Evolutionary conservation across 37 sponge, comb jelly and placozoan species (phyloP).

Genomic region (Cladorhizidae sp.): DNA sequence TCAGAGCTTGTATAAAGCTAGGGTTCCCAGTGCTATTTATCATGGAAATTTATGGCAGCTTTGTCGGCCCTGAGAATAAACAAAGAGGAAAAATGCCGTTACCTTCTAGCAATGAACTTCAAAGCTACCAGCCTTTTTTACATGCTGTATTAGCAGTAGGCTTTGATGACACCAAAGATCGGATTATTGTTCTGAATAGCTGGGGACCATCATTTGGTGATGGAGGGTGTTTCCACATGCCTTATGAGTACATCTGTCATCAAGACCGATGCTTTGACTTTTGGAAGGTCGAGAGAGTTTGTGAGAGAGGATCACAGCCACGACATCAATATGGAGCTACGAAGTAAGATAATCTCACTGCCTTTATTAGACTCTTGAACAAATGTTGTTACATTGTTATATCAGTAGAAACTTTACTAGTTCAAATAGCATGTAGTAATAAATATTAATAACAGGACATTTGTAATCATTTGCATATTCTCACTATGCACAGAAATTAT

Average conservation of each 20-base stretch:
- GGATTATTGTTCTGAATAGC: constrained; percentile 11
- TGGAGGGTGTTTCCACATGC: constrained; percentile 21
- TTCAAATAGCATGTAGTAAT: too few relatives aligned
- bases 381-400: too few relatives aligned
- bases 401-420: too few relatives aligned
- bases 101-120: neutral
- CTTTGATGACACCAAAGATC: constrained; percentile 5
- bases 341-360: too few relatives aligned
- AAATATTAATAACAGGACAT: too few relatives aligned
- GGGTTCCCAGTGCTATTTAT: neutral
- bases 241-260: constrained; percentile 8
- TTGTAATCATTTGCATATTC: too few relatives aligned
- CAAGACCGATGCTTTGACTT: neutral
- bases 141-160: constrained; percentile 30
- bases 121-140: neutral
- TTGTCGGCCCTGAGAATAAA: neutral
- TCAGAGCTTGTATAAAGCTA: constrained; percentile 14
- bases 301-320: too few relatives aligned
- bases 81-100: neutral
- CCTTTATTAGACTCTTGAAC: too few relatives aligned
- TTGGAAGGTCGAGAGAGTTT: constrained; percentile 12
- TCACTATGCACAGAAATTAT: too few relatives aligned
- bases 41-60: neutral
- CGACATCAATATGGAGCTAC: too few relatives aligned
- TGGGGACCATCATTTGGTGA: constrained; percentile 17